Conservation (phyloP, 2,888 invertebrate genomes). For the Agrotis ipsilon region DNA sequence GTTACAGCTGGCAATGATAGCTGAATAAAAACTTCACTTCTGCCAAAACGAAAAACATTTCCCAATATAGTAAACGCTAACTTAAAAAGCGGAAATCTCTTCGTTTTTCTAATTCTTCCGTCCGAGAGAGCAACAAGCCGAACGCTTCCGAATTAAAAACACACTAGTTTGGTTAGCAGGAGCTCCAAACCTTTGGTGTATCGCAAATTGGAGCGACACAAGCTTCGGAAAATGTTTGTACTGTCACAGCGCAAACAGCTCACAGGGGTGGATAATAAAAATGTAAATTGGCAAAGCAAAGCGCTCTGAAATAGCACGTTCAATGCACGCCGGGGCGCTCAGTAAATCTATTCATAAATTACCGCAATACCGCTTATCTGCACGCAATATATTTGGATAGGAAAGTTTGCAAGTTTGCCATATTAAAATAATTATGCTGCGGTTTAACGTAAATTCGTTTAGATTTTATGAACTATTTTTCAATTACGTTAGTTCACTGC, state of each 20-base stretch:
- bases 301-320: constrained; percentile 68
- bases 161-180: constrained; percentile 47
- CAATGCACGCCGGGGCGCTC: constrained; percentile 59
- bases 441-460: constrained; percentile 44
- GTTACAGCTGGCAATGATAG: constrained; percentile 13
- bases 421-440: constrained; percentile 62
- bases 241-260: constrained; percentile 64
- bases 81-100: constrained; percentile 37
- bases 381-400: constrained; percentile 71
- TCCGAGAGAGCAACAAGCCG: constrained; percentile 33
- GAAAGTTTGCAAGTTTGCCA: constrained; percentile 48
- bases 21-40: constrained; percentile 14
- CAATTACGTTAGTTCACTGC: background rate
- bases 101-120: constrained; percentile 49
- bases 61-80: constrained; percentile 40
- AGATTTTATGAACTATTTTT: constrained; percentile 30
- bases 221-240: constrained; percentile 64
- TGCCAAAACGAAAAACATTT: constrained; percentile 16
- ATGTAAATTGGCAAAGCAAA: constrained; percentile 78
- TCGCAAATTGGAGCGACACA: constrained; percentile 60
- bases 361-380: constrained; percentile 72
- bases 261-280: constrained; percentile 73
- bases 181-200: constrained; percentile 40
- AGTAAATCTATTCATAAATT: constrained; percentile 79
- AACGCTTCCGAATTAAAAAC: constrained; percentile 47